Conservation (phyloP, 2,797 vertebrate species). For the Balearica regulorum region DNA sequence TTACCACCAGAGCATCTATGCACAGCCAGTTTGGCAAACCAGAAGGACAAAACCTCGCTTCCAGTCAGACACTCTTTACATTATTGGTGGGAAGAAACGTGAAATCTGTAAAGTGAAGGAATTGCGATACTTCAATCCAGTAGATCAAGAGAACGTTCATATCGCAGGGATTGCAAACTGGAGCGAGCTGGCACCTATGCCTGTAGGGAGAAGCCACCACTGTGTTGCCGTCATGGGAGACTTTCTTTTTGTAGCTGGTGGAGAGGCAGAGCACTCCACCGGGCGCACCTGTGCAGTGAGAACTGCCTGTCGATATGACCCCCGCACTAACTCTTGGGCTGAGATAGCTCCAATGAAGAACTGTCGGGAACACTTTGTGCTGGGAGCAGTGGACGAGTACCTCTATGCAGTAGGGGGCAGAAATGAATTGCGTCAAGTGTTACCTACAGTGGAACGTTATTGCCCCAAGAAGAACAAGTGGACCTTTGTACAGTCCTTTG, state of each 20-base stretch:
- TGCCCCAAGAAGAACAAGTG: constrained; percentile 97
- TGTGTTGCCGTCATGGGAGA: constrained; percentile 93
- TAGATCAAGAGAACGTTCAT: constrained; percentile 84
- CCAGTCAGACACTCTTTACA: constrained; percentile 91
- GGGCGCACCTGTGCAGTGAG: constrained; percentile 90
- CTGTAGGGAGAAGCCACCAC: constrained; percentile 91
- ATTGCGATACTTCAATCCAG: constrained; percentile 91
- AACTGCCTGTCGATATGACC: constrained; percentile 91
- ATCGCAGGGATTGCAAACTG: constrained; percentile 89
- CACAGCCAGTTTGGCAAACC: constrained; percentile 92
- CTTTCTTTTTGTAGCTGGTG: constrained; percentile 93
- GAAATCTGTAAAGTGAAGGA: constrained; percentile 92
- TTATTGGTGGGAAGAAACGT: constrained; percentile 88
- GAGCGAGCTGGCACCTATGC: constrained; percentile 92
- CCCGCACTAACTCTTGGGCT: constrained; percentile 88
- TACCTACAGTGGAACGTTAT: constrained; percentile 93
- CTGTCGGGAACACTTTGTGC: constrained; percentile 94
- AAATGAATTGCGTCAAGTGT: constrained; percentile 92
- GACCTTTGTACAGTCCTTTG: constrained; percentile 93
- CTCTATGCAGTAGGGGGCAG: constrained; percentile 92
- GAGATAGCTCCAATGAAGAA: constrained; percentile 97
- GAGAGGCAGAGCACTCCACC: constrained; percentile 89
- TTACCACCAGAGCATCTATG: constrained; percentile 89
- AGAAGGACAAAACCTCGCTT: constrained; percentile 88
- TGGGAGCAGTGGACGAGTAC: constrained; percentile 88